Conservation (phyloP, 2,888 invertebrate species). For the Anthoptus insignis region DNA sequence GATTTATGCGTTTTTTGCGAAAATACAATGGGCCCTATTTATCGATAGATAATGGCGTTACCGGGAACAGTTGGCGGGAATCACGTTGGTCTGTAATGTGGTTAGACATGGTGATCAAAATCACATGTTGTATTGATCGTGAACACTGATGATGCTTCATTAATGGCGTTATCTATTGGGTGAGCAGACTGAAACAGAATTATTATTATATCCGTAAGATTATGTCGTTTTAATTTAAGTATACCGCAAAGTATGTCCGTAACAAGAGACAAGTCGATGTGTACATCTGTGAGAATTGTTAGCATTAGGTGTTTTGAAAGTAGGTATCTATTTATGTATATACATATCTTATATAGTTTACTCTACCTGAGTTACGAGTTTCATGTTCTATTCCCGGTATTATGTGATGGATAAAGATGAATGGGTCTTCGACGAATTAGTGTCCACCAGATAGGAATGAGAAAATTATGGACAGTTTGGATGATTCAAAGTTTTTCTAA, state of each 20-base stretch:
- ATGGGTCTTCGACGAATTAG: no score
- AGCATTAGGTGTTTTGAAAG: no score
- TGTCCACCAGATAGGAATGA: no score
- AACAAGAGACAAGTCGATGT: not conserved
- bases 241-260: not conserved
- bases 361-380: no score
- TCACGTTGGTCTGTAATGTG: constrained; percentile 76
- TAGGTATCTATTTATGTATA: no score
- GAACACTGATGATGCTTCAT: constrained; percentile 28
- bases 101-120: constrained; percentile 84
- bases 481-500: no score
- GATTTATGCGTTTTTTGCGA: constrained; percentile 83
- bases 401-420: no score
- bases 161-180: constrained; percentile 40
- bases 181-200: constrained; percentile 1
- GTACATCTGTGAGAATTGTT: not conserved
- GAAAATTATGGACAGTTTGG: no score
- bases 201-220: not conserved
- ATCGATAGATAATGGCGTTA: constrained; percentile 81
- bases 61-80: constrained; percentile 78
- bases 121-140: constrained; percentile 74
- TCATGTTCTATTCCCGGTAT: no score
- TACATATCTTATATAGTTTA: no score
- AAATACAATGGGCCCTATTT: constrained; percentile 78
- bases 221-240: not conserved